Conservation (phyloP, 2,113 vertebrate species). For the Amia ocellicauda region DNA sequence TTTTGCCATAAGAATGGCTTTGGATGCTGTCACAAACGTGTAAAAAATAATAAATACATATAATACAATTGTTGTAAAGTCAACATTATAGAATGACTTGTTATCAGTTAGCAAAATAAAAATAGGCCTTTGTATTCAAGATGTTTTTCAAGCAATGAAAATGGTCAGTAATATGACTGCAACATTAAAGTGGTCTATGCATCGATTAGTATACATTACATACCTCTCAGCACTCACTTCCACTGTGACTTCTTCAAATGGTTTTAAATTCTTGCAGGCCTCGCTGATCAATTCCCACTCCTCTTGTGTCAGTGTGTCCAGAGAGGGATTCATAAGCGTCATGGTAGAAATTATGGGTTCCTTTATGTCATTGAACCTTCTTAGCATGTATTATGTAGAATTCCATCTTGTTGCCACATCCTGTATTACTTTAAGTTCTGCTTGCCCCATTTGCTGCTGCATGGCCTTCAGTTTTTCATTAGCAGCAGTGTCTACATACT, state of each 20-base stretch:
- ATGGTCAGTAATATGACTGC: no score
- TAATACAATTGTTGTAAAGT: slow-evolving; percentile 18
- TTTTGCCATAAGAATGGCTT: slow-evolving; percentile 30
- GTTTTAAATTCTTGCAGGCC: slow-evolving; percentile 22
- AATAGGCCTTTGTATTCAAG: no score
- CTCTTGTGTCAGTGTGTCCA: slow-evolving; percentile 5
- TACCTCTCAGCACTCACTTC: slow-evolving; percentile 27
- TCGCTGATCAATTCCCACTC: slow-evolving; percentile 26
- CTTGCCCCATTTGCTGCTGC: slow-evolving; percentile 25
- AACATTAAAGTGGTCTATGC: no score
- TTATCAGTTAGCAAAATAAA: no score
- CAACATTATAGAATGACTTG: no score
- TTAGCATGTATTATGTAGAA: slow-evolving; percentile 23
- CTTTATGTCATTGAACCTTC: not conserved
- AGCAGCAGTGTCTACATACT: no score
- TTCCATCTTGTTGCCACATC: slow-evolving; percentile 28
- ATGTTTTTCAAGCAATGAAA: no score
- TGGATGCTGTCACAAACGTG: slow-evolving; percentile 25
- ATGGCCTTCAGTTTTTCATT: slow-evolving; percentile 27
- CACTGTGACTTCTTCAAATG: slow-evolving; percentile 27
- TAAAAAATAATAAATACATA: slow-evolving; percentile 20
- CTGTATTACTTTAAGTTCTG: slow-evolving; percentile 25
- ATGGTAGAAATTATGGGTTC: slow-evolving; percentile 16
- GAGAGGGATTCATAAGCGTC: slow-evolving; percentile 7
- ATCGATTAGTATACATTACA: no score